A percentile compares a stretch with the other conserved stretches of the same genome.
Conservation (phyloP, 2,113 vertebrate genomes). For the Oenanthe oenanthe region DNA sequence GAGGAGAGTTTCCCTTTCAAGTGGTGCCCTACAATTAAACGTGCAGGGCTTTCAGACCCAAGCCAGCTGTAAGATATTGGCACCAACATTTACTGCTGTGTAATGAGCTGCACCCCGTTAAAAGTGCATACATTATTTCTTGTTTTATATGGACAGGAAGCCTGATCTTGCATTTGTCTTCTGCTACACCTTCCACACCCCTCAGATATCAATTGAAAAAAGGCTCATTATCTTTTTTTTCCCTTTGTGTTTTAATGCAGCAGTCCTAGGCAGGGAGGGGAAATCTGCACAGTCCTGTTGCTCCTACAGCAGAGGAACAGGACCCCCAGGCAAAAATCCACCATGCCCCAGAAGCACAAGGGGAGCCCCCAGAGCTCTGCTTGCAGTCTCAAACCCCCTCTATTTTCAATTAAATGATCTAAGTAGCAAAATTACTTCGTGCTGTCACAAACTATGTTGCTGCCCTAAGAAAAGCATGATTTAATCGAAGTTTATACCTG, state of each 20-base stretch:
- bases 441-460: no score
- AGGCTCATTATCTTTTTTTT: neutral
- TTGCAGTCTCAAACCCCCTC: neutral
- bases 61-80: conserved; percentile 21
- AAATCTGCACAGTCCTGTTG: neutral
- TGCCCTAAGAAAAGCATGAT: neutral
- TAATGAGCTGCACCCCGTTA: conserved; percentile 26
- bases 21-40: conserved; percentile 56
- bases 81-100: conserved; percentile 37
- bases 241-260: neutral
- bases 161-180: neutral
- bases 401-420: neutral
- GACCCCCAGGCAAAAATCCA: neutral
- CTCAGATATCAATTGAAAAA: neutral
- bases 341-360: neutral
- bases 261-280: neutral
- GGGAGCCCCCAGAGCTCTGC: neutral
- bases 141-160: neutral
- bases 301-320: neutral
- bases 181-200: neutral
- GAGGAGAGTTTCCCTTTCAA: conserved; percentile 53
- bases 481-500: neutral
- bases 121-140: conserved; percentile 45
- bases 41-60: neutral
- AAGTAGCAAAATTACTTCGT: neutral